phyloP scores from a whole-genome alignment of 2,113 vertebrate genomes.

The Copsychus sechellarum region DNA sequence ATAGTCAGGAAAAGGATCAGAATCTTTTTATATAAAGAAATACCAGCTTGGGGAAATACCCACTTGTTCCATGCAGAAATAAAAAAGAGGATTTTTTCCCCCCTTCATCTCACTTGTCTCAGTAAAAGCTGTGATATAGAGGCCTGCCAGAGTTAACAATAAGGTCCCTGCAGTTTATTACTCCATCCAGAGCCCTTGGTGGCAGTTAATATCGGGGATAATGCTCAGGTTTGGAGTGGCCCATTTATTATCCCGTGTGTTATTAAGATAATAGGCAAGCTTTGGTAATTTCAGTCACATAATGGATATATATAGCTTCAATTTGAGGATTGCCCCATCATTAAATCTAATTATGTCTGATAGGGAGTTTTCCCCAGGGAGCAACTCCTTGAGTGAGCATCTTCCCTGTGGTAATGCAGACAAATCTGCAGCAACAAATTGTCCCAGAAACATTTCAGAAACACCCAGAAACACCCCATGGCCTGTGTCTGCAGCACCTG shows the following conservation, averaged over 20 bases:
- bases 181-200: conserved; percentile 53
- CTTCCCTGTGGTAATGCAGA: not conserved
- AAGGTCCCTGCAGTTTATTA: conserved; percentile 46
- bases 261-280: conserved; percentile 71
- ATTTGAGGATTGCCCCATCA: conserved; percentile 69
- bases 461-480: too few species aligned
- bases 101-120: not conserved
- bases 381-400: conserved; percentile 49
- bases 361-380: conserved; percentile 64
- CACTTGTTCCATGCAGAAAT: not conserved
- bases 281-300: conserved; percentile 71
- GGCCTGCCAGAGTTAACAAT: conserved; percentile 33
- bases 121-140: not conserved
- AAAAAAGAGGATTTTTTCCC: not conserved
- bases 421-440: not conserved
- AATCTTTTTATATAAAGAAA: not conserved
- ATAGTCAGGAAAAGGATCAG: rapidly evolving
- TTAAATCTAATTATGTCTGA: conserved; percentile 75
- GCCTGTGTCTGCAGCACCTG: not conserved
- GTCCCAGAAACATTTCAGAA: not conserved
- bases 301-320: conserved; percentile 76
- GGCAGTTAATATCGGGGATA: conserved; percentile 62
- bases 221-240: conserved; percentile 40
- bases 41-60: not conserved
- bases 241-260: conserved; percentile 71